Conservation (phyloP, 2,888 invertebrate genomes). For the Catocala fraxini region DNA sequence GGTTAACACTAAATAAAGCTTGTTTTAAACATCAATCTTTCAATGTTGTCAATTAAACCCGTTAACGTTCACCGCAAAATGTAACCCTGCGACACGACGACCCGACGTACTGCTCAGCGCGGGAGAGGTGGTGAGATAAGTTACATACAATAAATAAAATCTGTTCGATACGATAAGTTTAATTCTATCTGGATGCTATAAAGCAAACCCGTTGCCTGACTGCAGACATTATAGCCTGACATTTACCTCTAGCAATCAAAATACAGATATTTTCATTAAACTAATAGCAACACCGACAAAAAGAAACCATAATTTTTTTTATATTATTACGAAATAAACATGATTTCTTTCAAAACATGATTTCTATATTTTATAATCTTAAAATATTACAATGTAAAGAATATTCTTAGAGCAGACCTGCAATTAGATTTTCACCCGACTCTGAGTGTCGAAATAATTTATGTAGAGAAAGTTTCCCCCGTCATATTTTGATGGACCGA, state of each 20-base stretch:
- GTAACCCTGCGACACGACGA: neutral
- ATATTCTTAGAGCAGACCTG: conserved; percentile 20
- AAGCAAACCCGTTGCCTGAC: too few relatives aligned
- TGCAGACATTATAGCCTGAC: too few relatives aligned
- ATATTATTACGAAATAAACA: too few relatives aligned
- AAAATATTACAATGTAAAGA: conserved; percentile 11
- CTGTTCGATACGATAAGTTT: too few relatives aligned
- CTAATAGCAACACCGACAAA: neutral
- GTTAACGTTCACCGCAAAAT: neutral
- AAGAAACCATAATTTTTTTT: conserved; percentile 4
- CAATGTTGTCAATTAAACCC: conserved; percentile 35
- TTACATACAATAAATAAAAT: too few relatives aligned
- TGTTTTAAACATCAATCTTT: conserved; percentile 77
- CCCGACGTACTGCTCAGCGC: too few relatives aligned
- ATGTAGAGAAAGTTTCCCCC: conserved; percentile 73
- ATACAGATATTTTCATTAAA: neutral
- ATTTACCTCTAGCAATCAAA: too few relatives aligned
- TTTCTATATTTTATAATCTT: conserved; percentile 1
- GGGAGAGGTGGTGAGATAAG: too few relatives aligned
- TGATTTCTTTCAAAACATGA: too few relatives aligned
- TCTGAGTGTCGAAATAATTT: conserved; percentile 69
- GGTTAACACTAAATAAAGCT: conserved; percentile 83
- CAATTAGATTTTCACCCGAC: conserved; percentile 43
- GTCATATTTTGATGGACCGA: conserved; percentile 81
- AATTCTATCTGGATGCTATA: too few relatives aligned